phyloP scores from a whole-genome alignment of 2,113 vertebrate species.

The Rafetus swinhoei region DNA sequence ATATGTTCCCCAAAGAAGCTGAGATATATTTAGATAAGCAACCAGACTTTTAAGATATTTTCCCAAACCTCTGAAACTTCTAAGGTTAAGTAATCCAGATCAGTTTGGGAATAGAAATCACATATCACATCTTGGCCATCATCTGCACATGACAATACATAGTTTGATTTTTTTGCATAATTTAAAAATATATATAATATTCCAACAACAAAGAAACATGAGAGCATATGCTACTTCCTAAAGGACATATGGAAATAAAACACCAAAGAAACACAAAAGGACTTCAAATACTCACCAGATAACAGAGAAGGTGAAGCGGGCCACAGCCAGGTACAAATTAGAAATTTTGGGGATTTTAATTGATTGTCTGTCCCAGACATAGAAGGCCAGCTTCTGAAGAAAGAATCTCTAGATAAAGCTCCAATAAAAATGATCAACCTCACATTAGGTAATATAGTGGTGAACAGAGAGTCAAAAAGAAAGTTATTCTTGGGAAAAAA shows the following conservation, averaged over 20 bases:
- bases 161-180: background rate
- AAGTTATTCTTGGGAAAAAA: background rate
- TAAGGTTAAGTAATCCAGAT: background rate
- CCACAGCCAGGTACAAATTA: background rate
- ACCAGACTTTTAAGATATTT: background rate
- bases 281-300: background rate
- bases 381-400: background rate
- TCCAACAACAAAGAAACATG: background rate
- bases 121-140: background rate
- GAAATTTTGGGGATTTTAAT: background rate
- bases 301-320: background rate
- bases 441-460: background rate
- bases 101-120: background rate
- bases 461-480: background rate
- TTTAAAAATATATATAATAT: background rate
- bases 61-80: background rate
- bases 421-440: background rate
- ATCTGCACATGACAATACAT: background rate
- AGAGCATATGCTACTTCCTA: background rate
- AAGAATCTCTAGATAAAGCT: background rate
- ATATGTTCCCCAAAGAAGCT: background rate
- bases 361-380: background rate
- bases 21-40: background rate
- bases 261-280: background rate
- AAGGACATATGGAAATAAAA: fast-evolving